Evolutionary conservation across 1,140 invertebrate genomes (phyloP), one percentile per base, ranked within the genome.

Genomic region (Drosophila athabasca): DNA sequence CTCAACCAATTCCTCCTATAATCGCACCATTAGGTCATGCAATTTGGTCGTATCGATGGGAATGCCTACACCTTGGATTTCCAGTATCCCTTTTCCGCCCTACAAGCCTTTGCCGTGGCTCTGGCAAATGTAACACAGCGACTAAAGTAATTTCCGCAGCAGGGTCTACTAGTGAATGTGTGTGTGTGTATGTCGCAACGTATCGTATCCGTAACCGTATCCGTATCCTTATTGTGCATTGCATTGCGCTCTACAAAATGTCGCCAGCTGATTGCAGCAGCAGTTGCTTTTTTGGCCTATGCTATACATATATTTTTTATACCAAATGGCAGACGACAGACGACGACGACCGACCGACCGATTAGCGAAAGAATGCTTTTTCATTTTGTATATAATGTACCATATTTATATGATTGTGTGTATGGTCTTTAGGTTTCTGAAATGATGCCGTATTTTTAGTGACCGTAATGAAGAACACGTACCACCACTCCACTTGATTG

Each of bases 21-120:
- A 45, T 9, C 39, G 6, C 15, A 3, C 22, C 6, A 19, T 26
- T 90, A 99, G 98, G 98, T 99, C 9, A 99, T 99, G 98, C 98
- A 99, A 93, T 99, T 99, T 93, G 99, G 98, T 17, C 94, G 98
- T 62, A 99, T 99, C 82, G 98, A 99, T 93, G 97, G 97, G 69
- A 99, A 99, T 92, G 98, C 98, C 13, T 99, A 99, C 92, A 99
- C 99, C 0, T 92, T 99, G 85, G 99, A 99, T 93, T 99, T 99
- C 93, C 98, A 99, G 92, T 98, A 99, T 93, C 99, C 99, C 15
- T 99, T 99, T 93, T 98, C 98, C 54, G 98, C 98, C 61, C 94
- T 99, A 51, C 99, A 99, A 94, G 98, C 99, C 29, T 99, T 99
- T 93, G 97, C 98, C 49, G 98, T 99, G 52, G 98, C 98, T 50